Evolutionary conservation across 2,797 vertebrate species (phyloP), one percentile per base, ranked within the genome.

Genomic region (Ammospiza maritima): DNA sequence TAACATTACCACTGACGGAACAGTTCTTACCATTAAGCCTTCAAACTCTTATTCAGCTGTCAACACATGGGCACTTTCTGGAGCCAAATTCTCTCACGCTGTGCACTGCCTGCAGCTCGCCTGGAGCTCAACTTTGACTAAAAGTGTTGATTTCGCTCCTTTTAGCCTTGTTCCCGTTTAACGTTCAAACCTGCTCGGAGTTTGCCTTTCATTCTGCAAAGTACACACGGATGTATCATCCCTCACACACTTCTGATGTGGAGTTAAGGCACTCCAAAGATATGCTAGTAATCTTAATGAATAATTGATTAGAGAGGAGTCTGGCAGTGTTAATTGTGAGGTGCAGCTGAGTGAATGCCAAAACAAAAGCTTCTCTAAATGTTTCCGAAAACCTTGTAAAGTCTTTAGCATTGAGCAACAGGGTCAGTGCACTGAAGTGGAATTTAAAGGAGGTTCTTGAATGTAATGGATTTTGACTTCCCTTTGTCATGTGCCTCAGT

Each of bases 401-500:
- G 96, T 98, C 97, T 98, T 97, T 98, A 98, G 97, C 98, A 97
- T 95, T 96, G 97, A 98, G 98, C 98, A 98, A 97, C 97, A 98
- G 98, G 98, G 98, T 99, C 98, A 97, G 97, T 95, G 97, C 98
- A 97, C 96, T 98, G 98, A 98, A 98, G 98, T 98, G 98, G 98
- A 99, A 99, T 98, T 98, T 98, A 98, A 98, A 98, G 98, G 97
- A 95, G 97, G 73, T 96, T 97, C 98, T 99, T 99, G 98, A 99
- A 98, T 97, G 96, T 99, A 99, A 99, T 99, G 97, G 98, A 96
- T 99, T 99, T 98, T 99, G 99, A 99, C 99, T 99, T 98, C 98
- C 98, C 98, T 98, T 98, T 98, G 98, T 99, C 98, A 97, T 97
- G 94, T 96, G 98, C 99, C 98, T 98, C 98, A 98, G 96, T 98